Evolutionary conservation across 2,113 vertebrate species (phyloP).

Genomic region (Urocitellus parryii): DNA sequence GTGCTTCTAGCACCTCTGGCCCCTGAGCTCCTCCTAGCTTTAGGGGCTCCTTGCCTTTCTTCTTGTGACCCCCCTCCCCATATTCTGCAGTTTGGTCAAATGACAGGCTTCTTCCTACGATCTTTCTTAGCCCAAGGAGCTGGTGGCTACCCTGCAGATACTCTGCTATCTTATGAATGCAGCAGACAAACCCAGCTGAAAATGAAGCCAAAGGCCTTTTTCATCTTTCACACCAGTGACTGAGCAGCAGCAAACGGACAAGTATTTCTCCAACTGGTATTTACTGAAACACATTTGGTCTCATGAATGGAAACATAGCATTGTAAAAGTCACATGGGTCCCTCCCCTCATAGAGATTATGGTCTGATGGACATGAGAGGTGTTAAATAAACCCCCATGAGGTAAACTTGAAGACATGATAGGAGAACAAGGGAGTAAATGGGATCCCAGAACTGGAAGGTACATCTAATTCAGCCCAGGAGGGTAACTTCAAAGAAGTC

Average conservation of each 20-base stretch:
- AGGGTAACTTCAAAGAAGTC: not conserved
- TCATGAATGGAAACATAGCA: not conserved
- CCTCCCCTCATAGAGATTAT: not conserved
- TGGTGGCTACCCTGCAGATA: not conserved
- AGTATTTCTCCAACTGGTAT: not conserved
- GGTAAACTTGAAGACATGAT: not conserved
- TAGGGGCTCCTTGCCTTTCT: slow-evolving; percentile 52
- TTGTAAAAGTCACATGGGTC: not conserved
- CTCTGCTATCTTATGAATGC: not conserved
- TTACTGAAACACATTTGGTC: not conserved
- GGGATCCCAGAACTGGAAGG: not conserved
- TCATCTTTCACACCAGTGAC: not conserved
- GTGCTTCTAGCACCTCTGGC: slow-evolving; percentile 65
- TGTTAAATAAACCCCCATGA: not conserved
- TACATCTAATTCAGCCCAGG: not conserved
- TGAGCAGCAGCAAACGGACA: not conserved
- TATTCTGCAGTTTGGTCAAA: slow-evolving; percentile 51
- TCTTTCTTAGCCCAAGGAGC: slow-evolving; percentile 58
- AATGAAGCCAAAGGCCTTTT: not conserved
- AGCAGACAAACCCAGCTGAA: not conserved
- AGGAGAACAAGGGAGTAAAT: not conserved
- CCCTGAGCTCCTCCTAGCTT: slow-evolving; percentile 55
- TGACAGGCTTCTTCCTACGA: slow-evolving; percentile 64
- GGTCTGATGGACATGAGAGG: not conserved
- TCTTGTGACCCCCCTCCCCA: slow-evolving; percentile 20